Evolutionary conservation across 1,140 invertebrate genomes (phyloP).

Genomic region (Laupala kohalensis): DNA sequence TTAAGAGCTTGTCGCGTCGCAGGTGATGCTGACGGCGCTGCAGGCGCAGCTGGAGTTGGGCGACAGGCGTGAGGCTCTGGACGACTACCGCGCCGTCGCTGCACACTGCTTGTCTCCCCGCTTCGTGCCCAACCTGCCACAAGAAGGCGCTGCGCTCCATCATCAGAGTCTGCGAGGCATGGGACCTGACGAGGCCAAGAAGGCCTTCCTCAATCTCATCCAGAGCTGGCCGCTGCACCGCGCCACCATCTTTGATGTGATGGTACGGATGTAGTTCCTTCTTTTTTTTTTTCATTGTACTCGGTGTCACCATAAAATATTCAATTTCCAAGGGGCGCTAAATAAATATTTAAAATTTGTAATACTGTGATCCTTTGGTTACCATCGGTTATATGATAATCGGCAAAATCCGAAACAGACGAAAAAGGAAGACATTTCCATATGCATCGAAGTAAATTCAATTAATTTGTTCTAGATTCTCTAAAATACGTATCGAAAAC

Average conservation of each 20-base stretch:
- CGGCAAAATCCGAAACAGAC: too few relatives aligned
- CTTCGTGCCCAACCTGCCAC: conserved; percentile 54
- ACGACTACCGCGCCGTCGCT: conserved; percentile 62
- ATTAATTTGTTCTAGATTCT: too few relatives aligned
- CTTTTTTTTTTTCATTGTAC: too few relatives aligned
- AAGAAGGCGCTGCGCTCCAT: conserved; percentile 70
- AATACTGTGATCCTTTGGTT: too few relatives aligned
- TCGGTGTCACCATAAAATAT: too few relatives aligned
- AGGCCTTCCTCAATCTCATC: conserved; percentile 86
- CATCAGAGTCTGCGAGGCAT: conserved; percentile 79
- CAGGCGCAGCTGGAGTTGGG: conserved; percentile 86
- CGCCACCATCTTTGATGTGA: conserved; percentile 89
- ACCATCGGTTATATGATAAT: too few relatives aligned
- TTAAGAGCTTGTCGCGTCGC: conserved; percentile 18
- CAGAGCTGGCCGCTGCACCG: conserved; percentile 85
- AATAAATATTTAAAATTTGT: too few relatives aligned
- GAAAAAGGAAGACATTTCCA: too few relatives aligned
- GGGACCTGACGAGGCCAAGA: conserved; percentile 71
- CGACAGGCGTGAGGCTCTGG: conserved; percentile 52
- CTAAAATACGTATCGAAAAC: too few relatives aligned
- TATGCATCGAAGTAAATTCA: too few relatives aligned
- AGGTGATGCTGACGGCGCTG: conserved; percentile 87
- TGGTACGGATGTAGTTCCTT: conserved; percentile 38
- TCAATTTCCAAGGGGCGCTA: too few relatives aligned
- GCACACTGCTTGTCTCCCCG: conserved; percentile 71